Evolutionary conservation across 2,113 vertebrate genomes (phyloP), one percentile per base, ranked within the genome.

Genomic region (Pterocles gutturalis): DNA sequence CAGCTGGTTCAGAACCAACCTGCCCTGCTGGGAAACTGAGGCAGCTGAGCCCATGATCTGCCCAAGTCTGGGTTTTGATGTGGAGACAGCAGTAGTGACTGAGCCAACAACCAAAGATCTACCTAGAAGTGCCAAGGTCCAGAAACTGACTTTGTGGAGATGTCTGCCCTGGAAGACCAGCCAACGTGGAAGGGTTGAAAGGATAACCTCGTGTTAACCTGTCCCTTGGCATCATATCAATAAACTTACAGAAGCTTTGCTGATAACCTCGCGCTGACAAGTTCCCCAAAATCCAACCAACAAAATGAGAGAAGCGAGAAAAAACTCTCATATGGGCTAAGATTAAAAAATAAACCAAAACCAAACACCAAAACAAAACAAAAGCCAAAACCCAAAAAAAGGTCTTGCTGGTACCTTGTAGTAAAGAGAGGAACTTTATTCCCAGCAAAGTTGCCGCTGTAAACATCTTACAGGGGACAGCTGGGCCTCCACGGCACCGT

Each of bases 11-110:
- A 72, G 86, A 14, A 21, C 20, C 15, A 33, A 33, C 14, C 34
- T 34, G 38, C 16, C 38, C n/a, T 55, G 21, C 43, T 70, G 48
- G 46, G 80, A 64, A 60, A n/a, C 2, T 0, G 11, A 4, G 2
- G 5, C n/a, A 41, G 70, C n/a, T 17, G 61, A 83, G 79, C 34
- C 58, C 33, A 4, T 9, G 9, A 26, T 11, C 45, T 1, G 0
- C 10, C 48, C 60, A 22, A 17, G 31, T 8, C 62, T 33, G 29
- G 14, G 19, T 11, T 64, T 18, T 25, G 38, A 9, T 3, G 8
- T 7, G 31, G 38, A 55, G 33, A 4, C 22, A 20, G 22, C 76
- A 86, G n/a, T n/a, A 34, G 34, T 0, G 0, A 11, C 82, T 10
- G 26, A 65, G 15, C 22, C 11, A 28, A 0, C 1, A 2, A n/a